Base-by-base conservation (phyloP, 2,888 invertebrate species). In the Hydrotaea cyrtoneurina region DNA sequence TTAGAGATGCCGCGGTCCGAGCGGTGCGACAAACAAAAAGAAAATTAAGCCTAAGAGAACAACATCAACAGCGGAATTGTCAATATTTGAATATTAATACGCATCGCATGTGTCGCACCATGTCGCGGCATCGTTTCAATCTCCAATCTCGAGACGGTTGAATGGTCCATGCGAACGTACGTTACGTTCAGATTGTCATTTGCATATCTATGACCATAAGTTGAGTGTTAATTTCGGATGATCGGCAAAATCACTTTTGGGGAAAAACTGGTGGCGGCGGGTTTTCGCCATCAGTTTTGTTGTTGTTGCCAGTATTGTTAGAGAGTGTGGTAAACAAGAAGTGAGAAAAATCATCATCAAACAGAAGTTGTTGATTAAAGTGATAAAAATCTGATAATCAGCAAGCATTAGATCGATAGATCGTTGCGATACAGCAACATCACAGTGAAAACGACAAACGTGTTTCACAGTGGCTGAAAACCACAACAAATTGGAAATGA, bases 351-450 rank as follows among this genome's bases (percentile, higher is more conserved):
- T n/a, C n/a, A n/a, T 46, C 36, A 62, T 62, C 36, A 72, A 62
- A 62, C 36, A 78, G 72, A 53, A 72, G 62, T 78, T 72, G 62
- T 62, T 72, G 72, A 50, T 75, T 69, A 55, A 55, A 53, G 78
- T 78, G 78, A 73, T 72, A 78, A 72, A 78, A 78, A 72, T n/a
- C 26, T 78, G 39, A 64, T 64, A 62, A 73, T 73, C 39, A 64
- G 53, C 72, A 64, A 62, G 78, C 72, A 64, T 72, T 46, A 59
- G 50, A 21, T 69, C 66, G 66, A 19, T 66, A 43, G 17, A 43
- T 26, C 43, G 59, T 17, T 71, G 21, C 15, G 76, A 53, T 55
- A 7, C 2, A 69, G 46, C 43, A 23, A 23, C 39, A 39, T 39
- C 31, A 31, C 31, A 31, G 31, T 7, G 3, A 31, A 31, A 31